Percentiles rank a stretch among this genome's conserved stretches.
These are phyloP conservation scores for Drosophila neocordata DNA, from an alignment of 1,140 invertebrate genomes.

Conservation along the genomic window DNA sequence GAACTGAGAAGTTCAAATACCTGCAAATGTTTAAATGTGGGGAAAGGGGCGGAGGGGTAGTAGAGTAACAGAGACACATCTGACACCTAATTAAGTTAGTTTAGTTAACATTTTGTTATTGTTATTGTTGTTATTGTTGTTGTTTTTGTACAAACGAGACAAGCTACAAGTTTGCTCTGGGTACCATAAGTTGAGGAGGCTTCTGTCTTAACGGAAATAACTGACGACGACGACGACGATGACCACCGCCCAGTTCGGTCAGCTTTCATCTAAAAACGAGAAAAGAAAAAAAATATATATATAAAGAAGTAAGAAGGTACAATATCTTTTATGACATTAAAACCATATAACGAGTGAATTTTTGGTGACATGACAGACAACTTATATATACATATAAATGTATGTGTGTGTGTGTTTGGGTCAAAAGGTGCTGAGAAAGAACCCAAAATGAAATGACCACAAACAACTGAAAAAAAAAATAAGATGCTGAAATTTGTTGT, in stretches of 20 bases:
- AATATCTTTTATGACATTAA: slow-evolving; percentile 21
- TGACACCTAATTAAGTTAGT: slow-evolving; percentile 18
- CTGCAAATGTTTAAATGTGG: slow-evolving; percentile 2
- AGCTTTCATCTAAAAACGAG: slow-evolving; percentile 18
- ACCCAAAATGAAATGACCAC: slow-evolving; percentile 5
- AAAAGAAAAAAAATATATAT: not conserved
- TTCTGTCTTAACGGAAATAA: slow-evolving; percentile 11
- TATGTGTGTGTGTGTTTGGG: slow-evolving; percentile 1
- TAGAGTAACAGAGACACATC: not conserved
- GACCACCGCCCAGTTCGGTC: slow-evolving; percentile 15
- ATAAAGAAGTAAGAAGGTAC: not conserved
- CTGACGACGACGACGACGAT: not conserved
- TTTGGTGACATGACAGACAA: slow-evolving; percentile 7
- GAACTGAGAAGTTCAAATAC: slow-evolving; percentile 18
- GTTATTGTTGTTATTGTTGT: slow-evolving; percentile 1
- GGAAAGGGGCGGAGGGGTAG: too few species aligned
- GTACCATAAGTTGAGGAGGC: not conserved
- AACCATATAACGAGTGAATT: slow-evolving; percentile 15
- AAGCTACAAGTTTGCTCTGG: slow-evolving; percentile 13
- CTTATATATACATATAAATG: not conserved
- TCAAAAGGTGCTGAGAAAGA: slow-evolving; percentile 28
- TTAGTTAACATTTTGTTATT: slow-evolving; percentile 9
- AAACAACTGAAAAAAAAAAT: not conserved
- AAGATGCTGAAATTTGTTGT: slow-evolving; percentile 17
- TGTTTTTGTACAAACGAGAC: slow-evolving; percentile 11